Evolutionary conservation across 1,140 invertebrate species (phyloP), one percentile per base, ranked within the genome.

Genomic region (Zaprionus nigranus): DNA sequence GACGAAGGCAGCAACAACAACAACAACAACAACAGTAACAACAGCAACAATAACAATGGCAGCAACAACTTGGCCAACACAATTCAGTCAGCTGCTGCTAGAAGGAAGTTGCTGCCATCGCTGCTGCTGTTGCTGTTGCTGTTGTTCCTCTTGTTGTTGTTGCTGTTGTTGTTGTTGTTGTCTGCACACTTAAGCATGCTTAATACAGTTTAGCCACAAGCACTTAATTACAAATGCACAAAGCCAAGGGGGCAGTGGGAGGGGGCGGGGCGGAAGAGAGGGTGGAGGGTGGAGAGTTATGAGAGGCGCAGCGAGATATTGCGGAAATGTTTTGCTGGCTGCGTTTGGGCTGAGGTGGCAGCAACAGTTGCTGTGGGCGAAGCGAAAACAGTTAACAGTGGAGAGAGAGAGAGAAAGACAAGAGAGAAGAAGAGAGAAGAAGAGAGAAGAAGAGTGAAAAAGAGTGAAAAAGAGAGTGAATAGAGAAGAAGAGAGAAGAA

Each of bases 181-280:
- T 63, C 80, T 91, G 90, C 90, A 81, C 90, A 91, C 84, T 92
- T 92, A 92, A 87, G 86, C 90, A 90, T 91, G 90, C 91, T 91
- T 92, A 91, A 92, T 88, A 90, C 90, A 92, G 82, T 92, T 92
- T 92, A 92, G 90, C 90, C 90, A 90, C 86, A 91, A 91, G 83
- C 88, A 88, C 86, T 92, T 92, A 91, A 90, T 91, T 91, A 91
- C 84, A 78, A 88, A 91, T 87, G 83, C 76, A 77, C 40, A 73
- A 66, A 73, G 62, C 28, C 30, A 15, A 15, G 1, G 28, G 28
- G 28, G 28, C 7, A 3, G 24, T 15, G 12, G 9, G n/a, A 28
- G 57, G n/a, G 38, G 34, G 12, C 7, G 2, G 28, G 28, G 7
- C 1, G 28, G 7, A 30, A 9, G 43, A 9, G 69, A 28, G 54